phyloP scores from a whole-genome alignment of 2,113 vertebrate species.

The Aramus guarauna region DNA sequence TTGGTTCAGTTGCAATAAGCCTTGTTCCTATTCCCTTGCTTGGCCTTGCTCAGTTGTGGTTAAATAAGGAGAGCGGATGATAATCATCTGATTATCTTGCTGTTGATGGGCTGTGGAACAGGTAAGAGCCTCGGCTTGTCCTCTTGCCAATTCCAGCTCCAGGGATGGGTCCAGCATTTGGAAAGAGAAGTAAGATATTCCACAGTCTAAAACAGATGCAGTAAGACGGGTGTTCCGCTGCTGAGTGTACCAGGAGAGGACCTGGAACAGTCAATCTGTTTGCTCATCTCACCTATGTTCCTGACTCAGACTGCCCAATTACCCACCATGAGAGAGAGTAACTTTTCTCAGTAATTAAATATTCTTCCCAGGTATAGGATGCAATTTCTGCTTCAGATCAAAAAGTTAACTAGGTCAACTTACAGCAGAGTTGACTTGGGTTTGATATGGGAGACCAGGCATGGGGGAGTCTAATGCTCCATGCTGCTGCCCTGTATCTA shows the following conservation, averaged over 20 bases:
- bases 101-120: neutral
- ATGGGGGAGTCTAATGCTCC: neutral
- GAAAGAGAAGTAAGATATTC: neutral
- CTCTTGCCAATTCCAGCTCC: neutral
- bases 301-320: neutral
- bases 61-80: slow-evolving; percentile 33
- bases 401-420: neutral
- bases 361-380: neutral
- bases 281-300: neutral
- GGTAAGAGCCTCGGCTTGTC: neutral
- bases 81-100: neutral
- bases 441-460: neutral
- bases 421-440: neutral
- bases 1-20: slow-evolving; percentile 30
- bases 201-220: neutral
- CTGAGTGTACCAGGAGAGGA: neutral
- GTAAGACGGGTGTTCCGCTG: neutral
- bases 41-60: slow-evolving; percentile 18
- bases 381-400: neutral
- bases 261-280: neutral
- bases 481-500: neutral
- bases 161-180: neutral
- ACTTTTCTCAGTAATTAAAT: neutral
- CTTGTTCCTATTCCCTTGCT: neutral
- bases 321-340: neutral